Percentiles rank a stretch among this genome's conserved stretches.
Evolutionary conservation across 1,140 invertebrate species (phyloP).

Genomic region (Globodera rostochiensis): DNA sequence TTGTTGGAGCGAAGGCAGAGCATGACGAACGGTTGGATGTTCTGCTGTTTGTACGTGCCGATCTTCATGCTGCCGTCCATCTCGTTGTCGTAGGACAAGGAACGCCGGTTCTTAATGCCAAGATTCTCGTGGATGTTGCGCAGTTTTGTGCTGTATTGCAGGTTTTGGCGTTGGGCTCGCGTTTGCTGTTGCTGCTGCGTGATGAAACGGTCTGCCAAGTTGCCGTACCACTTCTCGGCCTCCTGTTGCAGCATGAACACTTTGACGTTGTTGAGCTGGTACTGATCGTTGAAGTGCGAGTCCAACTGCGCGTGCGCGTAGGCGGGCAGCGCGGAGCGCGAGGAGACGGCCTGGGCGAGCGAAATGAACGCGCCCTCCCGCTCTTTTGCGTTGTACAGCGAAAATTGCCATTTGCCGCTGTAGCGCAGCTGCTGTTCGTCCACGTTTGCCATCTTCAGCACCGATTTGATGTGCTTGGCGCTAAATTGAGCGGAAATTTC

Average conservation of each 20-base stretch:
- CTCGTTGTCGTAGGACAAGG: not conserved
- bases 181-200: slow-evolving; percentile 11
- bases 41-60: not conserved
- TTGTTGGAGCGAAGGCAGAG: slow-evolving; percentile 36
- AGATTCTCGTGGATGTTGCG: slow-evolving; percentile 23
- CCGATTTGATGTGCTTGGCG: slow-evolving; percentile 42
- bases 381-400: slow-evolving; percentile 42
- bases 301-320: slow-evolving; percentile 37
- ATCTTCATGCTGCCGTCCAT: slow-evolving; percentile 28
- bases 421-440: slow-evolving; percentile 42
- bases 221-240: slow-evolving; percentile 43
- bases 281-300: slow-evolving; percentile 45
- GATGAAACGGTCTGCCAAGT: slow-evolving; percentile 31
- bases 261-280: slow-evolving; percentile 25
- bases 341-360: slow-evolving; percentile 39
- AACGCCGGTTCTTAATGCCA: slow-evolving; percentile 44
- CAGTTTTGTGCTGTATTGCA: slow-evolving; percentile 11
- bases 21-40: slow-evolving; percentile 47
- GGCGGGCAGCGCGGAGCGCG: slow-evolving; percentile 33
- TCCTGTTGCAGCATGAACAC: slow-evolving; percentile 42
- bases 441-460: slow-evolving; percentile 42
- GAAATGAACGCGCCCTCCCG: slow-evolving; percentile 45
- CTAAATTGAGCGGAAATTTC: slow-evolving; percentile 14
- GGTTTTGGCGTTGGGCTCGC: not conserved
- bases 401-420: slow-evolving; percentile 40